Percentiles rank a stretch among this genome's conserved stretches.
phyloP scores from a whole-genome alignment of 2,888 invertebrate genomes.

The Coelogynopora nodosa region DNA sequence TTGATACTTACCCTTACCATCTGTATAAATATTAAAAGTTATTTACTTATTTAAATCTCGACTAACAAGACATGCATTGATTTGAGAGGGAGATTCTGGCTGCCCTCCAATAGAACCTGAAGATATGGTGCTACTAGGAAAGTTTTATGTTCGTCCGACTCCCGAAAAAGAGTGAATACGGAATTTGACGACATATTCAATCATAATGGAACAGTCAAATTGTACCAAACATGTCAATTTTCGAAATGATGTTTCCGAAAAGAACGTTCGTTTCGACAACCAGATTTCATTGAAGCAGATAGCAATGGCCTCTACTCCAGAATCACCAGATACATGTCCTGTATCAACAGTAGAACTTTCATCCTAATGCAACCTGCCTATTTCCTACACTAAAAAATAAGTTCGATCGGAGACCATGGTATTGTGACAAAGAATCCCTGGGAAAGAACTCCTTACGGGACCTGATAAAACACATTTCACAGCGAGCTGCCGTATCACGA shows the following conservation, averaged over 20 bases:
- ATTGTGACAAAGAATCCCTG: not conserved
- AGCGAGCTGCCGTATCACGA: not conserved
- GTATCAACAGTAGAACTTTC: not conserved
- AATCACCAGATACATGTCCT: slow-evolving; percentile 13
- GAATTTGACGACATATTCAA: not conserved
- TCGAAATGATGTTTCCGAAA: not conserved
- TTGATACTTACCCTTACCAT: too few species aligned
- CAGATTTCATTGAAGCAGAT: not conserved
- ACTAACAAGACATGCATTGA: not conserved
- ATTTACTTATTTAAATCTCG: not conserved
- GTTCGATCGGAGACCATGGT: not conserved
- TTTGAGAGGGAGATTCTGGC: not conserved
- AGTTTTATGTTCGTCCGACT: not conserved
- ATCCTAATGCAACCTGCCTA: not conserved
- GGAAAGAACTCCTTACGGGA: slow-evolving; percentile 3
- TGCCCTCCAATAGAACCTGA: slow-evolving; percentile 25
- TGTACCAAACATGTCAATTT: not conserved
- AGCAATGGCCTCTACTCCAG: not conserved
- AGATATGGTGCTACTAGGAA: not conserved
- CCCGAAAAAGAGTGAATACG: slow-evolving; percentile 30
- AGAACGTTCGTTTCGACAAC: not conserved
- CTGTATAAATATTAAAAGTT: too few species aligned
- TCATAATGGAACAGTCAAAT: not conserved
- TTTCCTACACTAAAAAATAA: slow-evolving; percentile 9
- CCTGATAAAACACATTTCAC: not conserved